Conservation (phyloP, 2,113 vertebrate species). For the Nymphicus hollandicus region DNA sequence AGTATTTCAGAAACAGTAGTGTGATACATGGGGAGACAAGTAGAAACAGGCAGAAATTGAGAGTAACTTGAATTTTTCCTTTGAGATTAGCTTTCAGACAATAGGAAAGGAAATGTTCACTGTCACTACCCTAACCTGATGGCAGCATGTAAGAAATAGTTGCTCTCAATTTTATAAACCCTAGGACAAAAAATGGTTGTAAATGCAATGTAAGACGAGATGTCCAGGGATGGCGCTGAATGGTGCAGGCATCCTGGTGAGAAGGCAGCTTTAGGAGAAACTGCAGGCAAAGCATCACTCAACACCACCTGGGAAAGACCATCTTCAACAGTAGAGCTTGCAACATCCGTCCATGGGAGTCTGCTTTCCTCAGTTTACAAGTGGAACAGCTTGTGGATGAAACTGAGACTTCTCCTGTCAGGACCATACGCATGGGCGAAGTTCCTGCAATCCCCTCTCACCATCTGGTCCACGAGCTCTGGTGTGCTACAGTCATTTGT, state of each 20-base stretch:
- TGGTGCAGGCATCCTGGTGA: background rate
- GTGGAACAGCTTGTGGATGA: background rate
- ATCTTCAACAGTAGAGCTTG: background rate
- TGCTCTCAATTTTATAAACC: background rate
- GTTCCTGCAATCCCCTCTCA: background rate
- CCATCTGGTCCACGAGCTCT: conserved; percentile 10
- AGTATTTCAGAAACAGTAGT: conserved; percentile 45
- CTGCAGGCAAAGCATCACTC: background rate
- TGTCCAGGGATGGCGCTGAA: background rate
- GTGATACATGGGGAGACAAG: conserved; percentile 49
- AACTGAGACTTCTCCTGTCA: background rate
- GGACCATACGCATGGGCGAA: background rate
- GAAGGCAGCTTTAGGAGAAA: background rate
- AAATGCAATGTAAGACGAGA: background rate
- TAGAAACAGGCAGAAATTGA: conserved; percentile 53
- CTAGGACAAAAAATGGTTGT: background rate
- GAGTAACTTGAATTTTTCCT: conserved; percentile 46
- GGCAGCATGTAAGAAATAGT: background rate
- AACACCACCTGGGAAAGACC: background rate
- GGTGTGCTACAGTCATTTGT: conserved; percentile 18
- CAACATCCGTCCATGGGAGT: background rate
- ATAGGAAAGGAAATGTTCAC: conserved; percentile 27
- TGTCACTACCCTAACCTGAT: conserved; percentile 35
- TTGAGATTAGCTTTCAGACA: conserved; percentile 45
- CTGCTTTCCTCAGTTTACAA: background rate